Conservation (phyloP, 92 coral and sea anemone species). For the Chrysogorgia sp. region DNA sequence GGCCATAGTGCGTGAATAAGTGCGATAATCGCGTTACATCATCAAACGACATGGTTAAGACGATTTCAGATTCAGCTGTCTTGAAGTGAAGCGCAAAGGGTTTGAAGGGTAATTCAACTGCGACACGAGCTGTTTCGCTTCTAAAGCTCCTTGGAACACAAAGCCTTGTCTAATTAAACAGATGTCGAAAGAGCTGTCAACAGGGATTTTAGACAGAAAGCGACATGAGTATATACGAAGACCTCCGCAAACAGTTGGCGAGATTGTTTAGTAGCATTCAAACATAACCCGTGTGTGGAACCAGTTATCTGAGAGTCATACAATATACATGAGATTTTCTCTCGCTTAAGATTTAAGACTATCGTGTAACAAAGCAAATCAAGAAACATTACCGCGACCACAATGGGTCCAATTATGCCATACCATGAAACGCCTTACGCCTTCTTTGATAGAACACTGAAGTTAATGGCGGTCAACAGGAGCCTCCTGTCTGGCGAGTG, state of each 20-base stretch:
- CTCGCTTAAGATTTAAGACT: background rate
- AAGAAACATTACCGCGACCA: background rate
- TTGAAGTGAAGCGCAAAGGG: background rate
- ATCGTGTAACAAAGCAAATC: background rate
- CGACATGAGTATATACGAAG: conserved; percentile 13
- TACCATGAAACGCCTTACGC: conserved; percentile 34
- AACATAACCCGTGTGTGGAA: background rate
- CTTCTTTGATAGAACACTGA: conserved; percentile 22
- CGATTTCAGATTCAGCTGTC: background rate
- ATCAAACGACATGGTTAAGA: no score
- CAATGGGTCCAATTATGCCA: conserved; percentile 9
- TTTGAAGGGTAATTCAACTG: conserved; percentile 3
- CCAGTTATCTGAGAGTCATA: no score
- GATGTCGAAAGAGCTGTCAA: conserved; percentile 44
- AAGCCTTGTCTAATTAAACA: conserved; percentile 34
- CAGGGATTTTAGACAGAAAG: conserved; percentile 20
- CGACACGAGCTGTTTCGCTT: background rate
- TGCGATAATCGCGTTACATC: no score
- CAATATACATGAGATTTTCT: background rate
- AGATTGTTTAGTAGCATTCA: background rate
- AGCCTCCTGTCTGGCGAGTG: conserved; percentile 16
- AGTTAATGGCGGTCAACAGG: conserved; percentile 20
- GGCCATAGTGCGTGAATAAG: no score
- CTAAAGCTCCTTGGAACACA: conserved; percentile 15
- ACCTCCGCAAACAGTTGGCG: conserved; percentile 16